A percentile compares a stretch with the other conserved stretches of the same genome.
These are phyloP conservation scores for Neomonachus schauinslandi DNA, from an alignment of 2,113 vertebrate species.

Conservation along the genomic window DNA sequence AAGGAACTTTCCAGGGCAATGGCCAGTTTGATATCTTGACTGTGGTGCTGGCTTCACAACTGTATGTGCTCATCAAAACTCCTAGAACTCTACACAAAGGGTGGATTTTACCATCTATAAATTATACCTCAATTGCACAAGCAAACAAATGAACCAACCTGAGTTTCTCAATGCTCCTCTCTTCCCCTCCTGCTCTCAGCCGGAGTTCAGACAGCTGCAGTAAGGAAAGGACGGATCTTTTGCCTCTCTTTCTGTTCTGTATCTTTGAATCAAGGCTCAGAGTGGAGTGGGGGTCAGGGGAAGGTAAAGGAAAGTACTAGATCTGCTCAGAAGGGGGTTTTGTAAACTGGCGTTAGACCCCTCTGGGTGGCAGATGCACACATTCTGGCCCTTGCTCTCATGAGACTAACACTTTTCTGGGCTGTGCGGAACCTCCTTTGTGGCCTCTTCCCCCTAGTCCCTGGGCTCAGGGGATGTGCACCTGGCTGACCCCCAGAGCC, in stretches of 20 bases:
- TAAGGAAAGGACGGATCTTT: not conserved
- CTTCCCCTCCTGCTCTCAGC: not conserved
- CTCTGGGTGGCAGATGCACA: not conserved
- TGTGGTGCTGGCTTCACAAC: not conserved
- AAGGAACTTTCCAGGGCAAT: not conserved
- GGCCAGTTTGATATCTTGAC: not conserved
- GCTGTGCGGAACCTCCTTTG: not conserved
- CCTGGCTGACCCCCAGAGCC: not conserved
- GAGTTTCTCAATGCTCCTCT: not conserved
- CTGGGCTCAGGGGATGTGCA: not conserved
- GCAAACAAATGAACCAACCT: not conserved
- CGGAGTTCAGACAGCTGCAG: not conserved
- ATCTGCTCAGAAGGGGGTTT: not conserved
- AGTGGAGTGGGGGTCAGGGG: fast-evolving
- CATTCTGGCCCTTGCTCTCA: not conserved
- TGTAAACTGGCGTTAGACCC: not conserved
- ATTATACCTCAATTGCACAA: not conserved
- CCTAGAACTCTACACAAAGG: not conserved
- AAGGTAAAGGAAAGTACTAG: not conserved
- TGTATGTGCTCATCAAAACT: not conserved
- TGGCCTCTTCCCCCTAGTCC: not conserved
- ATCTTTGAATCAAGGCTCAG: not conserved
- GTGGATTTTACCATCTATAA: not conserved
- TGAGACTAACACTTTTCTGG: not conserved
- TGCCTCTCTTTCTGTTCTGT: not conserved